These are phyloP conservation scores for Netelia inedita DNA, from an alignment of 2,888 invertebrate species.

Conservation along the genomic window DNA sequence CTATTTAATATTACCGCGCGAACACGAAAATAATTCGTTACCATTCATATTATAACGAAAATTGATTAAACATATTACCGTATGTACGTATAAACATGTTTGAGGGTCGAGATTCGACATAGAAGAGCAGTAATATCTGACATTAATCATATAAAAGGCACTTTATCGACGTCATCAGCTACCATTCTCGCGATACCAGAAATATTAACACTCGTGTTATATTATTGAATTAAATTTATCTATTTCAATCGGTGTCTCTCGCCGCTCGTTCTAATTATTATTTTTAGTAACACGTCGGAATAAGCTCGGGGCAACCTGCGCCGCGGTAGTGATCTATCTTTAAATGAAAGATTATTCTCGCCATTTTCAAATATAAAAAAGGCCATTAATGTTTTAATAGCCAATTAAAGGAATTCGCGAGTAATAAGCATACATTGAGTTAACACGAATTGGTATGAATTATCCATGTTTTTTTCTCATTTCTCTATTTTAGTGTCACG, in stretches of 20 bases:
- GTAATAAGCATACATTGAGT: not conserved
- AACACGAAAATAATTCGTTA: conserved; percentile 48
- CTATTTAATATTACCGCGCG: conserved; percentile 23
- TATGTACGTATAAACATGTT: conserved; percentile 8
- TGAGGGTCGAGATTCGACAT: not conserved
- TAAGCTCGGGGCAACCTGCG: not conserved
- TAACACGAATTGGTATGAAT: not conserved
- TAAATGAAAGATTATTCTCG: too few relatives aligned
- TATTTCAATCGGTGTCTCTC: conserved; percentile 15
- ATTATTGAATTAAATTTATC: conserved; percentile 40
- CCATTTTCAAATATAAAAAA: too few relatives aligned
- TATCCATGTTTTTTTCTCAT: conserved; percentile 1
- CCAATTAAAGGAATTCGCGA: not conserved
- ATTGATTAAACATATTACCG: not conserved
- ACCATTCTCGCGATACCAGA: conserved; percentile 6
- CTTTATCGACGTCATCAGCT: conserved; percentile 35
- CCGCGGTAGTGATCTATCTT: not conserved
- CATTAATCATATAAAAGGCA: conserved; percentile 43
- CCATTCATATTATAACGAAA: conserved; percentile 39
- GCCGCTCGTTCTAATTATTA: conserved; percentile 23
- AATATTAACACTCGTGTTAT: conserved; percentile 34
- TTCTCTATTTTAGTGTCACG: conserved; percentile 33
- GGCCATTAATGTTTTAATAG: not conserved
- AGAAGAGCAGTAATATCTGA: conserved; percentile 26
- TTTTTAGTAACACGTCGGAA: not conserved